Evolutionary conservation across 2,888 invertebrate genomes (phyloP), one percentile per base, ranked within the genome.

Genomic region (Leptopilina drosophilae): DNA sequence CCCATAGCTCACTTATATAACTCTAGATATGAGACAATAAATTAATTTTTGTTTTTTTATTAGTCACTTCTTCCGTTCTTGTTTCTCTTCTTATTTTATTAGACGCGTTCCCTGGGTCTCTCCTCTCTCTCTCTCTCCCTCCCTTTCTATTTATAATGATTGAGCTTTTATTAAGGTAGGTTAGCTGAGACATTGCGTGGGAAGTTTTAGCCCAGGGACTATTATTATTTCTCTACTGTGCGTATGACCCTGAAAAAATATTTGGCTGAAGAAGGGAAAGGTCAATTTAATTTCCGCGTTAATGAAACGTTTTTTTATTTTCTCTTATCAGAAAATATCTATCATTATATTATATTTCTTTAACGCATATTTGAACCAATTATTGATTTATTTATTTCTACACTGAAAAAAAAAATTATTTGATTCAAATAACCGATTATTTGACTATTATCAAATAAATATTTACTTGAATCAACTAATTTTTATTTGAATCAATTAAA

Each of bases 151-250:
- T 67, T 49, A 53, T 80, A 78, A 79, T 67, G 40, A 77, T 75
- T 73, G 53, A 66, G 78, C 77, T 78, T 59, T 79, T 77, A 82
- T 84, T 82, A 83, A 82, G 84, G 82, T 83, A 85, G 85, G 85
- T 84, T 85, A 83, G 80, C 80, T 73, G 49, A 53, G 26, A 26
- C 20, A 53, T 53, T 14, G 69, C 7, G 53, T 49, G 49, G 67
- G 67, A 67, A 12, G 67, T 73, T 73, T 73, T 73, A 33, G 9
- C 49, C 69, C 12, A 49, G 49, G 49, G 67, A 12, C 49, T 49
- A 49, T 49, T 46, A 66, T n/a, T 11, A 8, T 33, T 33, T 33
- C 33, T 33, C 26, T 20, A n/a, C 33, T 26, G 11, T 49, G 11
- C 12, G 12, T 12, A 49, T 49, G 62, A 20, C 20, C 62, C 15